phyloP scores from a whole-genome alignment of 2,113 vertebrate genomes.

The Scomber colias region DNA sequence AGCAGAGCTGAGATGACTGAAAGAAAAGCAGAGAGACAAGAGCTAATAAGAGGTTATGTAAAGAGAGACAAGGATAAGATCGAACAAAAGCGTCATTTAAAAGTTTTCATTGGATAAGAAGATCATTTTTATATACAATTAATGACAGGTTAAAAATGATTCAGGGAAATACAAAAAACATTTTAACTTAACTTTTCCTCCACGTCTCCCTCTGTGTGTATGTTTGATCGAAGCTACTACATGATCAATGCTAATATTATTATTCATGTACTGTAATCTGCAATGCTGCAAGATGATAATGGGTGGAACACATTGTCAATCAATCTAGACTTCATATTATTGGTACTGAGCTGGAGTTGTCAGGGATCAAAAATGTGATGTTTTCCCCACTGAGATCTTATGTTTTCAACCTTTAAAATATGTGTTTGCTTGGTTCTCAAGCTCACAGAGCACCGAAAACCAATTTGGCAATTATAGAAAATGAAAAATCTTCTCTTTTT shows the following conservation, averaged over 20 bases:
- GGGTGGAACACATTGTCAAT: background rate
- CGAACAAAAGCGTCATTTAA: background rate
- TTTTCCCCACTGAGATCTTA: background rate
- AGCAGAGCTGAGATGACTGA: background rate
- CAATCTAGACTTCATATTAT: background rate
- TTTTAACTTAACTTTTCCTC: too few relatives aligned
- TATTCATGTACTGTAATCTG: too few relatives aligned
- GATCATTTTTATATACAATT: background rate
- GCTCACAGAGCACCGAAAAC: background rate
- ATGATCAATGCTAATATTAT: background rate
- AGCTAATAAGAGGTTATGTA: slow-evolving; percentile 1
- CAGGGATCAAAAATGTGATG: background rate
- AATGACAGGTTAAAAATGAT: background rate
- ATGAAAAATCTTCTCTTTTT: background rate
- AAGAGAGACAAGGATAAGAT: slow-evolving; percentile 14
- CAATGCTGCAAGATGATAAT: background rate
- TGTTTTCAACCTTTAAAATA: background rate
- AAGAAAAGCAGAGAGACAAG: background rate
- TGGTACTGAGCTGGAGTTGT: background rate
- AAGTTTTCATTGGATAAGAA: background rate
- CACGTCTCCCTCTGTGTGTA: background rate
- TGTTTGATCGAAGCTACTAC: background rate
- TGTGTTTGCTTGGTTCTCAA: background rate
- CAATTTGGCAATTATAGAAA: background rate
- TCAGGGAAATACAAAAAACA: background rate